Evolutionary conservation across 2,113 vertebrate genomes (phyloP).

Genomic region (Oriolus oriolus): DNA sequence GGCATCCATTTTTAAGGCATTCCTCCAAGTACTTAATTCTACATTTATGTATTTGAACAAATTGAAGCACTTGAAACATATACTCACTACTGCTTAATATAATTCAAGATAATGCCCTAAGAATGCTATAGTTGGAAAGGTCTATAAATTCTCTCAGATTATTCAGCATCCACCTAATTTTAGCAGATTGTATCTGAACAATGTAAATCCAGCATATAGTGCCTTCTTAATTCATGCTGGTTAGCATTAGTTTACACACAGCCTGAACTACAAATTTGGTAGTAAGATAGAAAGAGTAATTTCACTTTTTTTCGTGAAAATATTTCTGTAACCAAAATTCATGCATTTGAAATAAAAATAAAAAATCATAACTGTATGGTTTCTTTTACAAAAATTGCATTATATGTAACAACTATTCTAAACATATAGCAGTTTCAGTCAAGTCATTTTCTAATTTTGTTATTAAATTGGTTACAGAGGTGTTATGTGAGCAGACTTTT

Average conservation of each 20-base stretch:
- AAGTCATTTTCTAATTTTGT: not conserved
- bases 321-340: not conserved
- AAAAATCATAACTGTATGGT: not conserved
- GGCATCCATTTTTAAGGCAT: not conserved
- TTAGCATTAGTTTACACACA: not conserved
- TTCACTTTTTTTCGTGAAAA: not conserved
- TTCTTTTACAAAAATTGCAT: not conserved
- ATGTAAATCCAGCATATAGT: not conserved
- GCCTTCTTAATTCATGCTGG: not conserved
- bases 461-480: not conserved
- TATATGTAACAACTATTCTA: not conserved
- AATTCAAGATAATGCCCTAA: not conserved
- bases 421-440: not conserved
- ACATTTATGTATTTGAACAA: not conserved
- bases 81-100: not conserved
- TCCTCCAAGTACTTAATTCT: not conserved
- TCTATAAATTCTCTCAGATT: not conserved
- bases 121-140: not conserved
- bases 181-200: not conserved
- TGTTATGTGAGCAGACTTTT: rapidly evolving
- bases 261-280: not conserved
- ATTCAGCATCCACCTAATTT: not conserved
- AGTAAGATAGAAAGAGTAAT: not conserved
- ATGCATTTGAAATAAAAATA: not conserved
- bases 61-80: not conserved